Evolutionary conservation across 2,888 invertebrate genomes (phyloP).

Genomic region (Tubiluchus corallicola): DNA sequence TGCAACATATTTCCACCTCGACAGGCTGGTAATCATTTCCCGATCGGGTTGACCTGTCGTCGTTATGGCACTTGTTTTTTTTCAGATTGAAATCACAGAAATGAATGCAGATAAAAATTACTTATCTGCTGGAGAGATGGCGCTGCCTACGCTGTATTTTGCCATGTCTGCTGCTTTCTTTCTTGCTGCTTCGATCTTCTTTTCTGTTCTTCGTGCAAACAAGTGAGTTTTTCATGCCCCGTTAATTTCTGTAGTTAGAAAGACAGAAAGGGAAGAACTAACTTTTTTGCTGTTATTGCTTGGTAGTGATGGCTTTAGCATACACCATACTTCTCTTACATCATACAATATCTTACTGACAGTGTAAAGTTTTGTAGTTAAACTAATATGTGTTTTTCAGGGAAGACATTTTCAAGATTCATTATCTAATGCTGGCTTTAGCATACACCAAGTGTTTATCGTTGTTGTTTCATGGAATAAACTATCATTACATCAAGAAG

Average conservation of each 20-base stretch:
- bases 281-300: too few species aligned
- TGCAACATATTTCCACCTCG: neutral
- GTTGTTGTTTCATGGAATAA: conserved; percentile 68
- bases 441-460: conserved; percentile 80
- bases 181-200: conserved; percentile 76
- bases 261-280: too few species aligned
- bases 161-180: conserved; percentile 69
- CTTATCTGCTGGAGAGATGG: conserved; percentile 89
- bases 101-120: conserved; percentile 55
- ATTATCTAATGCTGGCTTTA: conserved; percentile 84
- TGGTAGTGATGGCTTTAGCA: too few species aligned
- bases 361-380: conserved; percentile 4
- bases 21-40: neutral
- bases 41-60: neutral
- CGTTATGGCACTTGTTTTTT: too few species aligned
- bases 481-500: conserved; percentile 67
- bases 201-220: conserved; percentile 53
- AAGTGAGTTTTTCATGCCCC: conserved; percentile 26
- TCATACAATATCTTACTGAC: conserved; percentile 7
- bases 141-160: conserved; percentile 74
- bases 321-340: conserved; percentile 5
- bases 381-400: conserved; percentile 4
- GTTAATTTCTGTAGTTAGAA: too few species aligned
- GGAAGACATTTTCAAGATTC: conserved; percentile 59
- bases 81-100: conserved; percentile 65